A percentile compares a stretch with the other conserved stretches of the same genome.
phyloP scores from a whole-genome alignment of 1,140 invertebrate species.

The Eriosoma lanigerum region DNA sequence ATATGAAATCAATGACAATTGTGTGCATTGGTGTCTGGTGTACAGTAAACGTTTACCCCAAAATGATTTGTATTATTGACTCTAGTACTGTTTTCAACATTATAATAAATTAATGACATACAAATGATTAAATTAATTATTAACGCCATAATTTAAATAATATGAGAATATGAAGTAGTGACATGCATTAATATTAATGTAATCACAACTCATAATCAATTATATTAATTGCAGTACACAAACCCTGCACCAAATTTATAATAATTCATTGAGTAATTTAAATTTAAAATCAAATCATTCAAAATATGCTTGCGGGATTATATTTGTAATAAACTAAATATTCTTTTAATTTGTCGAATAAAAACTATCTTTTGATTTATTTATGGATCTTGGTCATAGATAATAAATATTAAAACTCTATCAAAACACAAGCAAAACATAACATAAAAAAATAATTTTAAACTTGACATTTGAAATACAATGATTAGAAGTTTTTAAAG shows the following conservation, averaged over 20 bases:
- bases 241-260: conserved; percentile 33
- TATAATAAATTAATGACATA: background rate
- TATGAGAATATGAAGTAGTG: conserved; percentile 4
- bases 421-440: conserved; percentile 1
- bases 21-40: background rate
- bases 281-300: conserved; percentile 9
- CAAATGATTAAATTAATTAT: background rate
- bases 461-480: background rate
- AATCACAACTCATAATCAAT: background rate
- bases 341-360: background rate
- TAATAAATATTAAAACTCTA: background rate
- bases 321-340: background rate
- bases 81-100: background rate
- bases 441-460: conserved; percentile 11
- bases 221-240: conserved; percentile 15
- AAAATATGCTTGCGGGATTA: background rate
- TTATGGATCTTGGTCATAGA: background rate
- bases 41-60: background rate
- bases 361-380: background rate
- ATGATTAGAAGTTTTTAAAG: background rate
- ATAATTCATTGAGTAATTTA: background rate
- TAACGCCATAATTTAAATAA: conserved; percentile 3
- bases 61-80: background rate
- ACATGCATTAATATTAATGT: conserved; percentile 17
- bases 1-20: background rate